Evolutionary conservation across 2,797 vertebrate genomes (phyloP).

Genomic region (Luscinia megarhynchos): DNA sequence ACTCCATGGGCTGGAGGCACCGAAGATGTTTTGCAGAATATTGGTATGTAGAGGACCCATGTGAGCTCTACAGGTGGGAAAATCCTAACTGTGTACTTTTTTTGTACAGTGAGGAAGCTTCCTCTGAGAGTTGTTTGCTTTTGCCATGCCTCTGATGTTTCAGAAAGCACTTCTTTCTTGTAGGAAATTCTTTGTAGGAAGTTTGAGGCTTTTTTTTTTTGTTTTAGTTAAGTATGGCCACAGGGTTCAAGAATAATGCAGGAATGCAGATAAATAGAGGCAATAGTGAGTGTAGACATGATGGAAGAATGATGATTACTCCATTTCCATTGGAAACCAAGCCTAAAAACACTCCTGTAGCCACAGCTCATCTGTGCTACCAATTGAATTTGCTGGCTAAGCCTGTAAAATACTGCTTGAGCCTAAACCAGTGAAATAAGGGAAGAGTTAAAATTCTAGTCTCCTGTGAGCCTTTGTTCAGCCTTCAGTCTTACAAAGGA

Average conservation of each 20-base stretch:
- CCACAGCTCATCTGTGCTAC: neutral
- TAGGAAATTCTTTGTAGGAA: neutral
- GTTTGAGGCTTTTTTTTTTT: neutral
- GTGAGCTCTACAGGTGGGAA: neutral
- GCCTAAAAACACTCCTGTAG: constrained; percentile 8
- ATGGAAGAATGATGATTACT: neutral
- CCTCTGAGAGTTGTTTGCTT: neutral
- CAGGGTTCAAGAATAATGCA: neutral
- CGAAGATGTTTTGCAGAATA: neutral
- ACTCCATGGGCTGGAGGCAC: neutral
- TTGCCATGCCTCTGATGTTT: neutral
- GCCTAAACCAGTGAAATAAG: neutral
- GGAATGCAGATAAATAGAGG: neutral
- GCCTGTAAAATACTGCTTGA: neutral
- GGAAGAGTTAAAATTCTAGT: constrained; percentile 19
- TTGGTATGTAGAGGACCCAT: neutral
- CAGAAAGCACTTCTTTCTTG: neutral
- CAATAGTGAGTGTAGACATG: neutral
- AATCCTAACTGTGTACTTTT: neutral
- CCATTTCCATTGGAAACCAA: constrained; percentile 18
- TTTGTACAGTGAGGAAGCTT: neutral
- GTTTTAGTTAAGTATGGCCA: neutral
- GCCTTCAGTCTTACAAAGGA: constrained; percentile 25
- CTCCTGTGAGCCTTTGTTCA: neutral
- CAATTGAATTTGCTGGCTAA: neutral